Evolutionary conservation across 2,113 vertebrate genomes (phyloP), one percentile per base, ranked within the genome.

Genomic region (Prionailurus viverrinus): DNA sequence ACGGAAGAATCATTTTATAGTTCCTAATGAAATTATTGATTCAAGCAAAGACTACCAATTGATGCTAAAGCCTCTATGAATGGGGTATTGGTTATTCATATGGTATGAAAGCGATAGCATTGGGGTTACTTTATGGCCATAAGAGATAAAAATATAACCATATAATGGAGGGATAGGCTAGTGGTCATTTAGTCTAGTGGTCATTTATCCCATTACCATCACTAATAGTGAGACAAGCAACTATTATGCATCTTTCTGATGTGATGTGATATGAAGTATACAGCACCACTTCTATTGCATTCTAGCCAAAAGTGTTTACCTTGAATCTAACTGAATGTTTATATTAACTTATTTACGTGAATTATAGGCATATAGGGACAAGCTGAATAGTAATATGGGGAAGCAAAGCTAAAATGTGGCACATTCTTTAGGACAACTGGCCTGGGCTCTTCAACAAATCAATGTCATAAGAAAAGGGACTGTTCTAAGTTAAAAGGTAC

Each of bases 1-100:
- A 88, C 4, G 27, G n/a, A 89, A 71, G 53, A 84, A 69, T 85
- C 83, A 41, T 91, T 63, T 94, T 87, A 65, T 53, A 91, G 13
- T 48, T 3, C 27, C 55, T 85, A 58, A 25, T 55, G 36, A 78
- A 93, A 93, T 82, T 18, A 76, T 53, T 68, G 25, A 33, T 86
- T 95, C 39, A 76, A 29, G 25, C 33, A 69, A 86, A n/a, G 58
- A 76, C 53, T 86, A 58, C 11, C 23, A 39, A 29, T 13, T 76
- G 66, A 21, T 76, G 11, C 74, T 45, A 78, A 90, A 86, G 78
- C 39, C 36, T 76, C 71, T 29, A 3, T 25, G 13, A n/a, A 18
- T n/a, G 6, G 18, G 29, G 39, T 65, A 69, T 31, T 76, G 48
- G 15, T 61, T 85, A 51, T 65, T 89, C 36, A 45, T 27, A 18